Base-by-base conservation (phyloP, 1,140 invertebrate species). In the Hylaeus anthracinus region DNA sequence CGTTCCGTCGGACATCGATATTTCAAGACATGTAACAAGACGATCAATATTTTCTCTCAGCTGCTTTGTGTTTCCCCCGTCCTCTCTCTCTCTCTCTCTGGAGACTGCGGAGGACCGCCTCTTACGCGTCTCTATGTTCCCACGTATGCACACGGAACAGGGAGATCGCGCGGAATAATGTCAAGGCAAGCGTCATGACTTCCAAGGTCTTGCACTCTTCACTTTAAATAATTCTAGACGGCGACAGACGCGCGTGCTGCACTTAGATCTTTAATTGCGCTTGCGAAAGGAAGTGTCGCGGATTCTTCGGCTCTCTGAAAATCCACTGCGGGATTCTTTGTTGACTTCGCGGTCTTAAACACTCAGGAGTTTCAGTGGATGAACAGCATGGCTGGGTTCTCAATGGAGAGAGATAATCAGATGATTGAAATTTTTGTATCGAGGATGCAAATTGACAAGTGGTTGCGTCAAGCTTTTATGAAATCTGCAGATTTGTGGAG, bases 151-250 rank as follows among this genome's bases (percentile, higher is more conserved):
- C 71, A 45, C 43, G 77, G 77, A 79, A 79, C 71, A 72, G 26
- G n/a, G 48, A 26, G 66, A 77, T 70, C 43, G 43, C 53, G 41
- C 2, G 1, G 70, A 79, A 66, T 70, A 79, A 79, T 79, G 77
- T 79, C 77, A 79, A 79, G 77, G 77, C 77, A 66, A 79, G 51
- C 77, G 70, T 73, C 61, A 41, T 56, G 61, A 51, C 53, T 73
- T 15, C 43, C 70, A 79, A 79, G 77, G 77, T 79, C 77, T 65
- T 53, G 14, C 41, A 37, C 71, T 58, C 77, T 66, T 58, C 73
- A 26, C 77, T 65, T 65, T 64, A 48, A 72, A 71, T 43, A 61
- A 61, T 63, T 39, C 15, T 69, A 10, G 15, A 41, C 51, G 45
- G 6, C 37, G 65, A 48, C 69, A 45, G 64, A 15, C 9, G 37